Evolutionary conservation across 2,888 invertebrate genomes (phyloP).

Genomic region (Synanthedon vespiformis): DNA sequence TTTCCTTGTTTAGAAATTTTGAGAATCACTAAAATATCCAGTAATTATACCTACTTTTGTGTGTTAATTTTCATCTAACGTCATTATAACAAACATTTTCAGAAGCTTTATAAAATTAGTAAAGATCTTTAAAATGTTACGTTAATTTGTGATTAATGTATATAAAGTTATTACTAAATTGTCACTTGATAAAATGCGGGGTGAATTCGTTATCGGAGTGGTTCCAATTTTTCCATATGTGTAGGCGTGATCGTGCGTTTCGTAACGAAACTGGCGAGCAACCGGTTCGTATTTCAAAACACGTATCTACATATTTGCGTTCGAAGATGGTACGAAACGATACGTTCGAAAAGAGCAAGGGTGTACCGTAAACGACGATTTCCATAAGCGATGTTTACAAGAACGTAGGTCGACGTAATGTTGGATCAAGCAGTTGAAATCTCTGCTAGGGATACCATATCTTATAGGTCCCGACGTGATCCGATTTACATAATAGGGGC

Average conservation of each 20-base stretch:
- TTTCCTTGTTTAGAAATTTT: too few relatives aligned
- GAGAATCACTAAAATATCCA: too few relatives aligned
- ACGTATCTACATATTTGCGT: conserved; percentile 11
- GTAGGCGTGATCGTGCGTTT: background rate
- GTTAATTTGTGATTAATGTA: too few relatives aligned
- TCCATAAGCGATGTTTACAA: conserved; percentile 45
- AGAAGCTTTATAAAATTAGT: too few relatives aligned
- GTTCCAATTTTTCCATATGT: too few relatives aligned
- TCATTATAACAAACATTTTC: too few relatives aligned
- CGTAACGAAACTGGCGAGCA: background rate
- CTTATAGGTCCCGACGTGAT: conserved; percentile 46
- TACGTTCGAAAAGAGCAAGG: conserved; percentile 15
- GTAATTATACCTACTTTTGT: too few relatives aligned
- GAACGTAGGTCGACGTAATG: conserved; percentile 21
- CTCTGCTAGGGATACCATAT: conserved; percentile 42
- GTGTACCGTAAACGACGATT: conserved; percentile 24
- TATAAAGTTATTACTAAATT: too few relatives aligned
- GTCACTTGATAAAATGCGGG: too few relatives aligned
- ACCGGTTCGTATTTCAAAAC: background rate
- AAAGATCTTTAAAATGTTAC: too few relatives aligned
- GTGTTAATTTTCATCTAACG: too few relatives aligned
- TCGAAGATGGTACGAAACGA: conserved; percentile 23
- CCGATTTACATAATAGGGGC: conserved; percentile 51
- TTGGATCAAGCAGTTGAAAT: conserved; percentile 42
- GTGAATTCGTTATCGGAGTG: too few relatives aligned